Base-by-base conservation (phyloP, 2,888 invertebrate genomes). In the Rosalia funebris region DNA sequence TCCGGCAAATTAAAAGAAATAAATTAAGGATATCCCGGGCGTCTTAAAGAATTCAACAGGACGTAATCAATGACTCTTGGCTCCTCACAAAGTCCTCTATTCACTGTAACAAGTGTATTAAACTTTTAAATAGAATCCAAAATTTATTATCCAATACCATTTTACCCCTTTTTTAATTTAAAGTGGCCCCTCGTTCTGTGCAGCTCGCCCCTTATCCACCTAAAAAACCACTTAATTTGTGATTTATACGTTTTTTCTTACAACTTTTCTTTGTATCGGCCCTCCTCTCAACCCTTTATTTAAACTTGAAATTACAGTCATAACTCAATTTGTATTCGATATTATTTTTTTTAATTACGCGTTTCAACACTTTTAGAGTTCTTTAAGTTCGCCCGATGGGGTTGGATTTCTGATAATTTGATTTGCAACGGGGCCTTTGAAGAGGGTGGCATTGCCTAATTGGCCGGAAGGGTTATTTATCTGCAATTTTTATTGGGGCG, bases 321-420 rank as follows among this genome's bases (percentile, higher is more conserved):
- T 81, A 81, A 81, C 78, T 80, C 80, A 81, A 81, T 80, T 80
- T 79, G 78, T 79, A 79, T 77, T 78, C 79, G 80, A 81, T 81
- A 79, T 79, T 78, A 77, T 79, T 79, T 81, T 79, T 81, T 81
- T 81, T 81, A 80, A 81, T 81, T 81, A 80, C 79, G 74, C 78
- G 76, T 75, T 76, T 78, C 79, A 77, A 77, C 78, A 75, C 79
- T 70, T 72, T 72, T 69, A 63, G 66, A 73, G 65, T 71, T 71
- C 71, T 72, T 71, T 65, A 63, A 53, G 37, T 25, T 50, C 42
- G 39, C 53, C 10, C 52, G 44, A 69, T 68, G 66, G 71, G 72
- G 70, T 65, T 70, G 73, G 67, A 75, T 76, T 76, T 67, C 74
- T 76, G 74, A 77, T 77, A 77, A 77, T 77, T 77, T 76, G 76